Base-by-base conservation (phyloP, 2,888 invertebrate species). In the Pyrocoelia pectoralis region DNA sequence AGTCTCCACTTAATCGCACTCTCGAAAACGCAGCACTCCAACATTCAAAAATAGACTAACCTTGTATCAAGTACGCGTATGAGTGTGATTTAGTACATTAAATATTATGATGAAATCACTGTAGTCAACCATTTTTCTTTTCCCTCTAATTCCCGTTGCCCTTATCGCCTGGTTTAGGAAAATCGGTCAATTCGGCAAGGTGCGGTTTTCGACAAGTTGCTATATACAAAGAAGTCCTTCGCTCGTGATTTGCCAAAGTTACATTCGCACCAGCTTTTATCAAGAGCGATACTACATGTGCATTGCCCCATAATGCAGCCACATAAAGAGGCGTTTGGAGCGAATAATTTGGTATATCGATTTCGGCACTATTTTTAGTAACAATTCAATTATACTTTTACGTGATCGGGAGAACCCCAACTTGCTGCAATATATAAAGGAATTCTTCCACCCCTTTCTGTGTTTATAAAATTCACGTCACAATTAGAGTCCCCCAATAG, bases 401-500 rank as follows among this genome's bases (percentile, higher is more conserved):
- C 12, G 8, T 41, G 41, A 41, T 41, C 8, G 8, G 8, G 12
- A 14, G 38, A 38, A 3, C 38, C 38, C 38, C 38, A 38, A 38
- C 38, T 38, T 38, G 38, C 38, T 5, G 38, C 38, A 38, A 38
- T 38, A n/a, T 38, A 38, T 9, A 38, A 38, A 12, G 38, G 38
- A 9, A n/a, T 38, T 9, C n/a, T 38, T 9, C 38, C 38, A 38
- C 38, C 12, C n/a, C n/a, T 38, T 2, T 38, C 5, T 5, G 10
- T 2, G n/a, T 38, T 38, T 5, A n/a, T 3, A 38, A 38, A 38
- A 12, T 38, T 12, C 3, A 38, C 12, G 38, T 38, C 38, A 9
- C 13, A 48, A 84, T 83, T 1, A 3, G 8, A 5, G 3, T 2
- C 3, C n/a, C 3, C 3, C n/a, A 38, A 38, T 3, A 38, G 3